Conservation (phyloP, 2,113 vertebrate genomes). For the Trichomycterus rosablanca region DNA sequence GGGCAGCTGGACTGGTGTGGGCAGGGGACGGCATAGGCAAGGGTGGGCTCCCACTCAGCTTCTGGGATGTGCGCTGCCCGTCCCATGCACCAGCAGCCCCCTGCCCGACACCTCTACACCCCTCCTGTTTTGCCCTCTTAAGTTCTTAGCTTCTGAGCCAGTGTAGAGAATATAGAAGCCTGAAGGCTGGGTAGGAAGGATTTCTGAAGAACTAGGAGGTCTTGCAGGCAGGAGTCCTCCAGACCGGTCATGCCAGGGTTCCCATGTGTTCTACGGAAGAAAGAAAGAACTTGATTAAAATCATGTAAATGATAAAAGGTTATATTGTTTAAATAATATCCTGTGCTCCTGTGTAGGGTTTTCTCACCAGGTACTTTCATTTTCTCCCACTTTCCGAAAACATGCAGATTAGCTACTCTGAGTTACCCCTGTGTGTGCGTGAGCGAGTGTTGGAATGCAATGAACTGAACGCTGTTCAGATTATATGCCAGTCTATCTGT, state of each 20-base stretch:
- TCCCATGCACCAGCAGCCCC: constrained; percentile 57
- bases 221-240: constrained; percentile 43
- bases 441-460: too few species aligned
- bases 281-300: too few species aligned
- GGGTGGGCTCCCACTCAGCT: constrained; percentile 43
- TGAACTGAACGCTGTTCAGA: too few species aligned
- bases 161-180: constrained; percentile 50
- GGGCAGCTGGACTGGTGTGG: constrained; percentile 57
- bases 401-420: too few species aligned
- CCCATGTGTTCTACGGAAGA: constrained; percentile 49
- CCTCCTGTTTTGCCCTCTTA: constrained; percentile 45
- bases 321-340: too few species aligned
- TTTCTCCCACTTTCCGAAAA: too few species aligned
- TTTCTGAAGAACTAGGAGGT: constrained; percentile 12
- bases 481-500: too few species aligned
- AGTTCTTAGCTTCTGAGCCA: constrained; percentile 33
- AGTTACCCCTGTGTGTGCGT: too few species aligned
- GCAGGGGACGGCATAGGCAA: constrained; percentile 59
- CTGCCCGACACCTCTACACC: constrained; percentile 58
- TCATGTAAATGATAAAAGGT: too few species aligned
- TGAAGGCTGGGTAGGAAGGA: constrained; percentile 29
- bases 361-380: too few species aligned
- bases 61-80: constrained; percentile 75
- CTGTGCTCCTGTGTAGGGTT: too few species aligned
- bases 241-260: constrained; percentile 58